Conservation (phyloP, 2,113 vertebrate species). For the Merops nubicus region DNA sequence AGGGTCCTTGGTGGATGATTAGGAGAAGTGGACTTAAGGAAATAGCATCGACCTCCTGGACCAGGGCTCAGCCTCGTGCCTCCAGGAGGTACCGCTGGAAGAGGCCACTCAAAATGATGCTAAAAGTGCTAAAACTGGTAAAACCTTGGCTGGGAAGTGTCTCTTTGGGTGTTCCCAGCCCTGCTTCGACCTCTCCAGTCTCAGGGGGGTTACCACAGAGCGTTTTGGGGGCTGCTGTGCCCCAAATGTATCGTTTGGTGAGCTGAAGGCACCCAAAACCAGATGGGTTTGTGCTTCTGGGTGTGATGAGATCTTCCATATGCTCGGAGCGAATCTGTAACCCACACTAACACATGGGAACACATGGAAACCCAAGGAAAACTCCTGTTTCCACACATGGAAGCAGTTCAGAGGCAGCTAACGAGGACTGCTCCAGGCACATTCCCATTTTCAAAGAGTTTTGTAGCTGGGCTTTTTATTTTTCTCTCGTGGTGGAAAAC, state of each 20-base stretch:
- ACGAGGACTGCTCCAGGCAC: neutral
- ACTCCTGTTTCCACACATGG: no score
- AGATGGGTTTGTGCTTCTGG: neutral
- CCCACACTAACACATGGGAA: no score
- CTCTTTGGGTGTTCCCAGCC: neutral
- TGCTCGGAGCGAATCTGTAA: neutral
- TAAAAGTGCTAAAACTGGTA: neutral
- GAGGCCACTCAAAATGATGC: neutral
- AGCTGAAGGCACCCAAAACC: neutral
- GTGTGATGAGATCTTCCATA: neutral
- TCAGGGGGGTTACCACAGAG: no score
- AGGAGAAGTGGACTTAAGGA: neutral
- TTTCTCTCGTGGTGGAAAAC: neutral
- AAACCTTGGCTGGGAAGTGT: fast-evolving
- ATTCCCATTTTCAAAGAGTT: neutral
- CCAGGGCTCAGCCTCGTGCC: fast-evolving
- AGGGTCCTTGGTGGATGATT: fast-evolving
- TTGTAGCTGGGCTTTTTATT: neutral
- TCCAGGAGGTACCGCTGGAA: neutral
- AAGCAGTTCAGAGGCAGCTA: neutral
- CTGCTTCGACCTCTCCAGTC: neutral
- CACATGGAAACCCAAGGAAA: no score
- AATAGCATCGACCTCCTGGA: neutral
- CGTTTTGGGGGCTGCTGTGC: no score
- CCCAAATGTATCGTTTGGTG: no score